A percentile compares a stretch with the other conserved stretches of the same genome.
phyloP scores from a whole-genome alignment of 2,797 vertebrate genomes.

The Sardinella longiceps region DNA sequence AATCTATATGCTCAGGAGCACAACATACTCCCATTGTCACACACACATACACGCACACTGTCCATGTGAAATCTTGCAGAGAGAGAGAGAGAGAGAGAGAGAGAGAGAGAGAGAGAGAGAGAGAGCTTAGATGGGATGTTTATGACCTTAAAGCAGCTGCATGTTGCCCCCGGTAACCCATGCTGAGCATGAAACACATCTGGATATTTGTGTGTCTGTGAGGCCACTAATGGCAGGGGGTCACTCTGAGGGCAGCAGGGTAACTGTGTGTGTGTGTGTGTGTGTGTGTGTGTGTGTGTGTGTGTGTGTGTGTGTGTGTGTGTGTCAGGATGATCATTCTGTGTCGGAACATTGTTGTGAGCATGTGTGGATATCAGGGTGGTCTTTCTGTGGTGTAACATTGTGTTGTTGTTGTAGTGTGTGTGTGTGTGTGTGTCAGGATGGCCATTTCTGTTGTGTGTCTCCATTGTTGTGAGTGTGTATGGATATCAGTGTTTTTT shows the following conservation, averaged over 20 bases:
- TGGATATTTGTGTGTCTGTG: conserved; percentile 2
- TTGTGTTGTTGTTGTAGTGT: neutral
- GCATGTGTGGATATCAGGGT: neutral
- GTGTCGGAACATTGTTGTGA: neutral
- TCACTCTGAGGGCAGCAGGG: neutral
- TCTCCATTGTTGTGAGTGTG: conserved; percentile 6
- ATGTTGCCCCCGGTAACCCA: conserved; percentile 5
- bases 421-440: no score
- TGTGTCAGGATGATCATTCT: neutral
- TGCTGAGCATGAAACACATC: neutral
- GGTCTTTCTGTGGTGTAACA: neutral
- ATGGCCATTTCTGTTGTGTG: no score
- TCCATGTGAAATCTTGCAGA: no score
- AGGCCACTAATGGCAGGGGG: neutral
- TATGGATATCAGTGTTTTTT: neutral
- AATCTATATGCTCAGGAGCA: no score
- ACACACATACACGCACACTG: neutral
- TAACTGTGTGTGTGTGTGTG: conserved; percentile 4
- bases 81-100: no score
- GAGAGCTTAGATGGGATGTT: neutral
- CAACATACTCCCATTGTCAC: no score
- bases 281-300: neutral
- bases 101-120: no score
- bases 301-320: neutral
- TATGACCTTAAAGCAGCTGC: conserved; percentile 25